Evolutionary conservation across 2,113 vertebrate genomes (phyloP), one percentile per base, ranked within the genome.

Genomic region (Catharus bicknelli): DNA sequence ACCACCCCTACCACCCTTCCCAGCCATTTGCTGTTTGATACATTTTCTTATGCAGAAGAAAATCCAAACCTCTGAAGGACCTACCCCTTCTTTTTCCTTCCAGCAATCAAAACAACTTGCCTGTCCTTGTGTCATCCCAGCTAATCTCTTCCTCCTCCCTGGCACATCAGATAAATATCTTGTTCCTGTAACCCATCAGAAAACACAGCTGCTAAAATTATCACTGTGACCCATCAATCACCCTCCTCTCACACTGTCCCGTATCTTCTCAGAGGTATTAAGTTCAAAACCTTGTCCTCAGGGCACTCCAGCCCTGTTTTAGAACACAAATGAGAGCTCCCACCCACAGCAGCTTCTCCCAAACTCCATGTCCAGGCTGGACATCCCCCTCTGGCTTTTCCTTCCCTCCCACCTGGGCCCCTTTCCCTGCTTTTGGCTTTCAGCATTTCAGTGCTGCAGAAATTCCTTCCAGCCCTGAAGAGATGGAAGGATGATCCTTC

Each of bases 171-270:
- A 68, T 43, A 84, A 79, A 9, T 34, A 91, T 30, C 91, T 94
- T 26, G 23, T 85, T 90, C 63, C 59, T 87, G 51, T 59, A 74
- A 83, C 59, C 55, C 75, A 73, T 67, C 79, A 92, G 38, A 94
- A 93, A 92, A 34, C 50, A 61, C 29, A 80, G 70, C 50, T 90
- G 59, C 93, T 96, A 89, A 94, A 90, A 83, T 83, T 69, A 91
- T 38, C 70, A 9, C 51, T 47, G 47, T 83, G 87, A 73, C 67
- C 93, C 63, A 76, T 85, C 87, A 69, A 50, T 77, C 90, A 91
- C 78, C 64, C 75, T 58, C n/a, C 51, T 63, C 74, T 57, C 40
- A 34, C 70, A 62, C 63, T 66, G 51, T 12, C 74, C 13, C 0
- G 0, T 59, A 53, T 40, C 67, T 93, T 30, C 89, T 62, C 3